These are phyloP conservation scores for Monomorium pharaonis DNA, from an alignment of 1,140 invertebrate species.

Conservation along the genomic window DNA sequence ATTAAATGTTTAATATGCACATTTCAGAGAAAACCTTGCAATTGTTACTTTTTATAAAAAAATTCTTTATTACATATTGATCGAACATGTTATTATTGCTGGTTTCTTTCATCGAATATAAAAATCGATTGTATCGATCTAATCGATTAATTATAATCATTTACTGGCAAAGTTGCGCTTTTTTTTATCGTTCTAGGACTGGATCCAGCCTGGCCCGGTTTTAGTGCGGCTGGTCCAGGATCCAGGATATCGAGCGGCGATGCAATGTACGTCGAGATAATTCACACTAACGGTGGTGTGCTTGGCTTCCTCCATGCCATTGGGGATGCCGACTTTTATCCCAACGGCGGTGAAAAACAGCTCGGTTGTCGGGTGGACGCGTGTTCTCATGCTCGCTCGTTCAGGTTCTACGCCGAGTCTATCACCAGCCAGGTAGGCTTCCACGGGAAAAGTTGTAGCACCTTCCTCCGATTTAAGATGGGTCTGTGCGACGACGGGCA, in stretches of 20 bases:
- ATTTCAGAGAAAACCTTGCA: background rate
- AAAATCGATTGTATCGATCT: background rate
- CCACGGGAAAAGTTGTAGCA: constrained; percentile 60
- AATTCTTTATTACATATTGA: background rate
- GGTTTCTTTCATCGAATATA: background rate
- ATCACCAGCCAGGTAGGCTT: constrained; percentile 72
- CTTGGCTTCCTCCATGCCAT: constrained; percentile 73
- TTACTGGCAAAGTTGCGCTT: background rate
- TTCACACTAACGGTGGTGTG: constrained; percentile 83
- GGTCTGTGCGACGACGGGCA: constrained; percentile 46
- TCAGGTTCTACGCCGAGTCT: constrained; percentile 76
- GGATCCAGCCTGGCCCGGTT: constrained; percentile 85
- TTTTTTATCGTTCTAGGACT: constrained; percentile 77
- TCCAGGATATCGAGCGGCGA: constrained; percentile 77
- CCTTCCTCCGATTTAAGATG: constrained; percentile 48
- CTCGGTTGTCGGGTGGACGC: constrained; percentile 71
- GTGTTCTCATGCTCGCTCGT: constrained; percentile 69
- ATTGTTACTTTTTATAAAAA: background rate
- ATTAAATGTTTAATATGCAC: background rate
- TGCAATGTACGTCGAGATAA: constrained; percentile 84
- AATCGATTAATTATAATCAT: background rate
- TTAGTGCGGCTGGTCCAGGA: constrained; percentile 66
- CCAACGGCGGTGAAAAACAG: constrained; percentile 84
- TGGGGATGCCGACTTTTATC: constrained; percentile 87
- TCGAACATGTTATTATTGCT: background rate